A percentile compares a stretch with the other conserved stretches of the same genome.
Conservation (phyloP, 1,140 invertebrate genomes). For the Samia ricini region DNA sequence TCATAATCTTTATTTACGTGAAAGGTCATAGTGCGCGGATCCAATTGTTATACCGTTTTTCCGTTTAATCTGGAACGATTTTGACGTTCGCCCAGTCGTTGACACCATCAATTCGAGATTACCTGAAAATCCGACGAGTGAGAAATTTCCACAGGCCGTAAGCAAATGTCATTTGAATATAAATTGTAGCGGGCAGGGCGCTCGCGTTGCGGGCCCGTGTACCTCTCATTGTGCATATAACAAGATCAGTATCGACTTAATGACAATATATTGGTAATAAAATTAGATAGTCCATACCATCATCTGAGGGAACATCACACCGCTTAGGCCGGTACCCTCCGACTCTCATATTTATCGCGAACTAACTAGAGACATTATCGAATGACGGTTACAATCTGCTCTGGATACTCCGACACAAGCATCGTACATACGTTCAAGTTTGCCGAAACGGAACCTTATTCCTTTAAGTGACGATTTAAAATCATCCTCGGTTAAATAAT, state of each 20-base stretch:
- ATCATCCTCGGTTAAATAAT: conserved; percentile 24
- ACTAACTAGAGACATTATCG: conserved; percentile 73
- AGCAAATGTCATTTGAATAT: conserved; percentile 75
- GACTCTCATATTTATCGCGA: conserved; percentile 71
- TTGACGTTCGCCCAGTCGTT: conserved; percentile 34
- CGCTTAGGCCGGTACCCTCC: no score
- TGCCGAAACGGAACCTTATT: conserved; percentile 58
- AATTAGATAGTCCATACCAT: conserved; percentile 75
- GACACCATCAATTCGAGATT: conserved; percentile 70
- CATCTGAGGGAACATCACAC: conserved; percentile 61
- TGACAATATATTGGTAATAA: conserved; percentile 78
- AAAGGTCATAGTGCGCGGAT: conserved; percentile 14
- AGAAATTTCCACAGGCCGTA: conserved; percentile 67
- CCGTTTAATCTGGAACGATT: conserved; percentile 10
- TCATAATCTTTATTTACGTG: conserved; percentile 24
- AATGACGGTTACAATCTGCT: conserved; percentile 55
- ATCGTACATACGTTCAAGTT: conserved; percentile 34
- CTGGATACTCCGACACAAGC: conserved; percentile 51
- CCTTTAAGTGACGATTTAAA: conserved; percentile 40
- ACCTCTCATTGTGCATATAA: conserved; percentile 74
- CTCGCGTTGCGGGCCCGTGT: conserved; percentile 51
- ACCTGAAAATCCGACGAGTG: conserved; percentile 69
- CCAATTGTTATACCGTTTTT: conserved; percentile 5
- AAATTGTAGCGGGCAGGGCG: conserved; percentile 62
- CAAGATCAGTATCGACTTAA: conserved; percentile 77